phyloP scores from a whole-genome alignment of 2,888 invertebrate genomes.

The Perithous albicinctus region DNA sequence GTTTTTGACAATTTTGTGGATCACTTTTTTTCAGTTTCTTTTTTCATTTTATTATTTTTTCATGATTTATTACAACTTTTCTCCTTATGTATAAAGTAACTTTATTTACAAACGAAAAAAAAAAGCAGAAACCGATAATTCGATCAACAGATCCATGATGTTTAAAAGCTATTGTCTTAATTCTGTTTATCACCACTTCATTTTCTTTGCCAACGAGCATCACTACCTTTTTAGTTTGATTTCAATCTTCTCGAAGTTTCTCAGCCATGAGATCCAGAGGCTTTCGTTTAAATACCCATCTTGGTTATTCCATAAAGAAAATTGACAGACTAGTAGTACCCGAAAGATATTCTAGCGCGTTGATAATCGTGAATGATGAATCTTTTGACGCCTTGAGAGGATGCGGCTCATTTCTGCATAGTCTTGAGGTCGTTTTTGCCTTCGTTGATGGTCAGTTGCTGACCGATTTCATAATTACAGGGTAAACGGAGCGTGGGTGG shows the following conservation, averaged over 20 bases:
- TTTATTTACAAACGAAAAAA: too few species aligned
- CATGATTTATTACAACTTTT: too few species aligned
- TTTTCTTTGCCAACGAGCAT: background rate
- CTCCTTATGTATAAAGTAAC: too few species aligned
- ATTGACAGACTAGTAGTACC: background rate
- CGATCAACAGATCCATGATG: background rate
- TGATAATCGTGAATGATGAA: slow-evolving; percentile 57
- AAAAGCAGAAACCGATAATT: background rate
- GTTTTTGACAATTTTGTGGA: too few species aligned
- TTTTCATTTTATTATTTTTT: too few species aligned
- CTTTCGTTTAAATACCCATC: background rate
- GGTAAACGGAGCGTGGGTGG: slow-evolving; percentile 35
- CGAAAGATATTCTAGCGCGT: slow-evolving; percentile 12
- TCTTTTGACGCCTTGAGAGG: slow-evolving; percentile 54
- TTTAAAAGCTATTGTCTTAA: background rate
- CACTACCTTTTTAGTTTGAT: background rate
- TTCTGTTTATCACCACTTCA: background rate
- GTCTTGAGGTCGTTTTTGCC: slow-evolving; percentile 34
- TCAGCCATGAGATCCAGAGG: background rate
- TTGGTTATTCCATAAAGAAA: background rate
- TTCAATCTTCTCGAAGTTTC: background rate
- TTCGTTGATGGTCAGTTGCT: slow-evolving; percentile 1
- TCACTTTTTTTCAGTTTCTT: too few species aligned
- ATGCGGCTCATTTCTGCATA: slow-evolving; percentile 20
- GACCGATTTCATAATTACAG: slow-evolving; percentile 48